These are phyloP conservation scores for Mythimna albipuncta DNA, from an alignment of 2,888 invertebrate species.

Conservation along the genomic window DNA sequence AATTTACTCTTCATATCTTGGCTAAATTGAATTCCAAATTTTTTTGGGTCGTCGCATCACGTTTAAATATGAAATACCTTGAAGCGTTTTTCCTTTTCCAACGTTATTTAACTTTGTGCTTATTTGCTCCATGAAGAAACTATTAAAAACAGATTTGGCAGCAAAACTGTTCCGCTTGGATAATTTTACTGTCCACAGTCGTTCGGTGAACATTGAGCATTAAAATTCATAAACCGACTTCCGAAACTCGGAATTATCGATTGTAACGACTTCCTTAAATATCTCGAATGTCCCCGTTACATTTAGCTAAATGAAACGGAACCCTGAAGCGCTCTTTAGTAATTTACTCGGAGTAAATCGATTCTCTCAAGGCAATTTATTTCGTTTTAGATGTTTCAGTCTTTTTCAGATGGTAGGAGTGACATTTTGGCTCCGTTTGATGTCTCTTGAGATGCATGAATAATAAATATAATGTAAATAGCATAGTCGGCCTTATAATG, in stretches of 20 bases:
- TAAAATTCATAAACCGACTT: conserved; percentile 47
- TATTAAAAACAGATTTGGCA: conserved; percentile 50
- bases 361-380: conserved; percentile 27
- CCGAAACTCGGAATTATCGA: conserved; percentile 27
- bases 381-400: conserved; percentile 10
- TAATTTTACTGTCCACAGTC: conserved; percentile 22
- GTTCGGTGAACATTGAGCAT: conserved; percentile 15
- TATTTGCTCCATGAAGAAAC: conserved; percentile 13
- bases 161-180: conserved; percentile 28
- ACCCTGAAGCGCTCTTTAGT: conserved; percentile 1
- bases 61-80: conserved; percentile 13
- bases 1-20: conserved; percentile 47
- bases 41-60: conserved; percentile 1
- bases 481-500: too few species aligned
- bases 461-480: too few species aligned
- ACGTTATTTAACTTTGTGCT: conserved; percentile 4
- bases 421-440: not conserved
- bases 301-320: conserved; percentile 16
- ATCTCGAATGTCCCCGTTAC: conserved; percentile 10
- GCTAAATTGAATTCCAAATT: conserved; percentile 40
- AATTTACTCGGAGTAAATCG: conserved; percentile 23
- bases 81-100: not conserved
- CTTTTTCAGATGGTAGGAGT: not conserved
- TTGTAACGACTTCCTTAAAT: conserved; percentile 41
- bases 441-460: not conserved